A percentile compares a stretch with the other conserved stretches of the same genome.
Conservation (phyloP, 2,113 vertebrate species). For the Siniperca knerii region DNA sequence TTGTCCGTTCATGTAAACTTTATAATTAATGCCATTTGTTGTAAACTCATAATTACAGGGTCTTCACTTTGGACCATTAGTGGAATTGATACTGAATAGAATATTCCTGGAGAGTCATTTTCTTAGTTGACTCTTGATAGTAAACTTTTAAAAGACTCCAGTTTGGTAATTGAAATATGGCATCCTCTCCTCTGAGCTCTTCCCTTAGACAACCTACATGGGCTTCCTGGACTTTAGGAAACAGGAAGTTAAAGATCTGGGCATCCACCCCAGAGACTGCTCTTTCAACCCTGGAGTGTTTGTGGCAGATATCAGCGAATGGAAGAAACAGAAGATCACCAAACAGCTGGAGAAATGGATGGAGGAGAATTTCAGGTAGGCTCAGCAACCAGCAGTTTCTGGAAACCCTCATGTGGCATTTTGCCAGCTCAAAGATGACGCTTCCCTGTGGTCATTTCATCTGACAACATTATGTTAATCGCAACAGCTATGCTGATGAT, state of each 20-base stretch:
- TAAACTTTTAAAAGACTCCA: not conserved
- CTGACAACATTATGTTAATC: too few relatives aligned
- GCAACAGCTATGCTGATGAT: not conserved
- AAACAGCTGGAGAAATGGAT: constrained; percentile 97
- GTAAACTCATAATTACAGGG: not conserved
- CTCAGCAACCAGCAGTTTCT: not conserved
- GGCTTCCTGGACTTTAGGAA: constrained; percentile 97
- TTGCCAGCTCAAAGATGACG: not conserved
- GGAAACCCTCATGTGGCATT: not conserved
- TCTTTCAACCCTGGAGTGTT: constrained; percentile 98
- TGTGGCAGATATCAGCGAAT: constrained; percentile 92
- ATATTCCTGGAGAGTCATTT: not conserved
- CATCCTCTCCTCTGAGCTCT: constrained; percentile 22
- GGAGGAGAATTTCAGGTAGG: constrained; percentile 91
- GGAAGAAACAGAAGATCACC: constrained; percentile 94
- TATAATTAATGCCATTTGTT: not conserved
- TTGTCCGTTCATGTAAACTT: not conserved
- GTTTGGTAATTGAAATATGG: not conserved
- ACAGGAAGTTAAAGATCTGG: constrained; percentile 89
- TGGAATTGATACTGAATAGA: not conserved
- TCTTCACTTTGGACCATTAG: not conserved
- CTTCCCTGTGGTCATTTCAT: not conserved
- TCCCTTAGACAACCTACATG: constrained; percentile 94
- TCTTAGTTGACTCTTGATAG: not conserved
- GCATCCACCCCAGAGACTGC: constrained; percentile 94